phyloP scores from a whole-genome alignment of 2,797 vertebrate species.

The Thalassophryne amazonica region DNA sequence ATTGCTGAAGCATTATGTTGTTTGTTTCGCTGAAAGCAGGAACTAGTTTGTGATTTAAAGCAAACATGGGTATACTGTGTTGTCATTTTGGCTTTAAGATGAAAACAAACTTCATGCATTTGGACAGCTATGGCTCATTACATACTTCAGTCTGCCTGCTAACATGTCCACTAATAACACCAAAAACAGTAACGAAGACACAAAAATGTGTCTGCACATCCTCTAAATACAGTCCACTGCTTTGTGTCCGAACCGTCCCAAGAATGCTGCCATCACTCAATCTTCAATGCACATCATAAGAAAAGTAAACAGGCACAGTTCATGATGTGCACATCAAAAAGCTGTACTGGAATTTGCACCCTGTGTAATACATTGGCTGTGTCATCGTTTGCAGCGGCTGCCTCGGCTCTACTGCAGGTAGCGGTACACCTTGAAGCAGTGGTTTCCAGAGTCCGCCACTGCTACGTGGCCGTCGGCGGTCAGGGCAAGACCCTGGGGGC shows the following conservation, averaged over 20 bases:
- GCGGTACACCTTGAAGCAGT: constrained; percentile 98
- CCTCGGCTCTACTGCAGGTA: constrained; percentile 88
- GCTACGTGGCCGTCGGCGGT: constrained; percentile 95
- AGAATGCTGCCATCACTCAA: constrained; percentile 51
- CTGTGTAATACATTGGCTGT: constrained; percentile 60
- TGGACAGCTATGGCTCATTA: constrained; percentile 69
- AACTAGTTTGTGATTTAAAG: constrained; percentile 58
- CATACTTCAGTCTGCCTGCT: constrained; percentile 56
- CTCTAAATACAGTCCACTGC: constrained; percentile 23
- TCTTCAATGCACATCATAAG: constrained; percentile 40
- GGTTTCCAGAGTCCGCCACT: constrained; percentile 96
- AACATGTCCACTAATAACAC: constrained; percentile 29
- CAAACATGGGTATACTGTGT: constrained; percentile 51
- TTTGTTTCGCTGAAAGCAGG: constrained; percentile 66
- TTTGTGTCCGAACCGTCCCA: constrained; percentile 31
- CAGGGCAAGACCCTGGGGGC: constrained; percentile 93
- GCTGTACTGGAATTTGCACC: constrained; percentile 60
- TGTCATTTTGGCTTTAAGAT: constrained; percentile 42
- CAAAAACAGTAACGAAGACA: constrained; percentile 14
- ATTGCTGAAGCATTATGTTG: constrained; percentile 49
- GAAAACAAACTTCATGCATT: constrained; percentile 69
- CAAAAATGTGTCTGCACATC: constrained; percentile 21
- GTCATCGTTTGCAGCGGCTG: constrained; percentile 34
- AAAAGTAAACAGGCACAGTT: constrained; percentile 21
- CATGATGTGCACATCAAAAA: constrained; percentile 61